These are phyloP conservation scores for Danio tinwini DNA, from an alignment of 2,797 vertebrate species.

Conservation along the genomic window DNA sequence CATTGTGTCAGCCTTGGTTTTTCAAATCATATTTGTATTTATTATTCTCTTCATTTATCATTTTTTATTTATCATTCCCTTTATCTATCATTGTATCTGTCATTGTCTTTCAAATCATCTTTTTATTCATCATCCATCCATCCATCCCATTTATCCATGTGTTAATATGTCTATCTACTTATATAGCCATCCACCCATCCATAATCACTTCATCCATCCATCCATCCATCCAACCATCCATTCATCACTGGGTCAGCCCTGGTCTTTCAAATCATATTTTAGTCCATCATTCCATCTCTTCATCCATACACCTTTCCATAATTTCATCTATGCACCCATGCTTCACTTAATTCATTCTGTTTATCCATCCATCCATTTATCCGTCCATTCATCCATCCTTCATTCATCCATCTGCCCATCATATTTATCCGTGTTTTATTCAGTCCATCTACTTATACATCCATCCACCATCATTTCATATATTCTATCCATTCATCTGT, in stretches of 20 bases:
- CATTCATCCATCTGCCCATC: not conserved
- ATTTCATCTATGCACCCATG: not conserved
- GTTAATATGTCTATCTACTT: too few relatives aligned
- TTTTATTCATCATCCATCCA: not conserved
- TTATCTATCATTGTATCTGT: too few relatives aligned
- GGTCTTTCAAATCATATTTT: not conserved
- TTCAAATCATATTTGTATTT: not conserved
- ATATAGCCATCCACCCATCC: not conserved
- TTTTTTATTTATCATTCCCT: too few relatives aligned
- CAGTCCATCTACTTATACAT: not conserved
- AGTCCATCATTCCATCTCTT: not conserved
- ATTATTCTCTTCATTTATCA: not conserved
- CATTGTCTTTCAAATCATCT: too few relatives aligned
- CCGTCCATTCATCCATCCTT: too few relatives aligned
- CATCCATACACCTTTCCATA: too few relatives aligned
- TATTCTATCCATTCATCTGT: fast-evolving
- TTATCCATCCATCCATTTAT: too few relatives aligned
- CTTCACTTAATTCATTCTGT: too few relatives aligned
- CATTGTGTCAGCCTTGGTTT: too few relatives aligned
- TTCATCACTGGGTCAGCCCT: not conserved
- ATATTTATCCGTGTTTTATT: too few relatives aligned
- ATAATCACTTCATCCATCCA: not conserved
- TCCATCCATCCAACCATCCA: not conserved
- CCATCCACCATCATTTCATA: fast-evolving
- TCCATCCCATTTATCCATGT: not conserved